Base-by-base conservation (phyloP, 1,140 invertebrate species). In the Leptinotarsa lineolata region DNA sequence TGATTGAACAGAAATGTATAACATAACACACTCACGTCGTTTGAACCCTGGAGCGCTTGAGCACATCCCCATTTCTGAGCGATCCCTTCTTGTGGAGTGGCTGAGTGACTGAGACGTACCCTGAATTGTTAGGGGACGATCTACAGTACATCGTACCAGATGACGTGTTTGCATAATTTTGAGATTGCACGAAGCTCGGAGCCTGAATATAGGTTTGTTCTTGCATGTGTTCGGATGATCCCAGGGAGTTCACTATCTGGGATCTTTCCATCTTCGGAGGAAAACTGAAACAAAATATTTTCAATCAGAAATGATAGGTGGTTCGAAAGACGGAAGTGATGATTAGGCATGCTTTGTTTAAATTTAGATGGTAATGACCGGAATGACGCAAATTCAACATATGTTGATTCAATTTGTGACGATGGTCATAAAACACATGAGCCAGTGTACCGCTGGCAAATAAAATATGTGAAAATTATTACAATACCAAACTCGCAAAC, bases 41-140 rank as follows among this genome's bases (percentile, higher is more conserved):
- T 81, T 92, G 91, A 70, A 91, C 86, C 76, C 91, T 85, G 73
- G 89, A 89, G 65, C 91, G 85, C 81, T 92, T 92, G 73, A 91
- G 83, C 54, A 91, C 88, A 81, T 92, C 91, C n/a, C 89, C 89
- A 80, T 91, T 91, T 69, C 91, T 85, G 5, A 91, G 87, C 22
- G 90, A 88, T 46, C 88, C 88, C 80, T 92, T 92, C 79, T 92
- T 92, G 77, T 89, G 86, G 77, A 90, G 85, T 69, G 84, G 84
- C 76, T 90, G 88, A 13, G 71, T 64, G 66, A 83, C 76, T 72
- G 83, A 74, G 44, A 88, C 86, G 74, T 86, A 88, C 5, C 84
- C 84, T 20, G 86, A 82, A 63, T 83, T 85, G 58, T 85, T 84
- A 76, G 88, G 84, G 77, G 86, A 83, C 76, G 84, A 77, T 81